Base-by-base conservation (phyloP, 2,888 invertebrate species). In the Globia sparganii region DNA sequence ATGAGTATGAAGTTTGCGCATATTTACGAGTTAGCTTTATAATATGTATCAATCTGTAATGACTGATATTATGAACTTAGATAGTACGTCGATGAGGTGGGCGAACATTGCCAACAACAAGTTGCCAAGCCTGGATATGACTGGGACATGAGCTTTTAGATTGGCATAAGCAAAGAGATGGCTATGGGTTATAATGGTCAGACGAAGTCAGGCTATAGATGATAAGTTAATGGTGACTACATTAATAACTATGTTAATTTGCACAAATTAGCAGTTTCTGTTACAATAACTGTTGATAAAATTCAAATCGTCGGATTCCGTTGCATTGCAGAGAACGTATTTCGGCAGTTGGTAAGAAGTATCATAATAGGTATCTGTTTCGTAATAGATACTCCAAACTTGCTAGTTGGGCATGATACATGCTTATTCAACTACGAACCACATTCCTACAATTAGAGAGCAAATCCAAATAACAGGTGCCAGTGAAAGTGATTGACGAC, bases 401-500 rank as follows among this genome's bases (percentile, higher is more conserved):
- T 5, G 31, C 40, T 61, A 18, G 69, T 61, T 61, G 28, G 43
- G 31, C 61, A 71, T 64, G 65, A 58, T 62, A 71, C 78, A 78
- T 72, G 75, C 62, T 58, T 69, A 78, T 72, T 86, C 72, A 83
- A 77, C 71, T 81, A 72, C 43, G 73, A 49, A 86, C 86, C 74
- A 70, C 83, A 84, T 84, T 84, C 87, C 79, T 75, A 53, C 84
- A 86, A 86, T 78, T 84, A 84, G 87, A 88, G 88, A 87, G 81
- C 78, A 88, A 83, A 83, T 71, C 49, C 69, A 75, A 82, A 81
- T 78, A 85, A 73, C 89, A 85, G 76, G 86, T 84, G 80, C 40
- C 18, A 79, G 88, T 76, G 84, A 88, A 87, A 87, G 88, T 89
- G 88, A 88, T 83, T 81, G 81, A 86, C 66, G 73, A 80, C 80